A percentile compares a stretch with the other conserved stretches of the same genome.
Conservation (phyloP, 2,113 vertebrate species). For the Sialia sialis region DNA sequence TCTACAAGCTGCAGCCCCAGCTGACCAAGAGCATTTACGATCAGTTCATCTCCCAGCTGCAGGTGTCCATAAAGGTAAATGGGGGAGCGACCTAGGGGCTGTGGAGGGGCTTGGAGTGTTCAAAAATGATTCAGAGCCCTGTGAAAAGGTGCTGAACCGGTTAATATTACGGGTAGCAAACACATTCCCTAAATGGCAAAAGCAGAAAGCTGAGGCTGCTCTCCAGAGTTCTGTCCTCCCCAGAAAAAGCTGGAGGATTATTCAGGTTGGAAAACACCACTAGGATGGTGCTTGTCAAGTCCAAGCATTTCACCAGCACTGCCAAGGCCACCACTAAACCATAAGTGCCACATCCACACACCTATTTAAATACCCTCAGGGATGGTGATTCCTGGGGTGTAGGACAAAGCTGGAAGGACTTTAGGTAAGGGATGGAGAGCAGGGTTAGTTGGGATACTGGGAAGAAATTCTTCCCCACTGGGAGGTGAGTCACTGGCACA, state of each 20-base stretch:
- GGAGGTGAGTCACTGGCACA: background rate
- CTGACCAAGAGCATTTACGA: conserved; percentile 82
- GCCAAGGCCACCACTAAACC: background rate
- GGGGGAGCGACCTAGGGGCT: accelerated
- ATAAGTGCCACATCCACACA: background rate
- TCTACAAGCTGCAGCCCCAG: conserved; percentile 82
- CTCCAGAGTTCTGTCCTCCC: background rate
- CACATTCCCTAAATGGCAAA: background rate
- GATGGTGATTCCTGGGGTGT: background rate
- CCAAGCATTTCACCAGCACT: background rate
- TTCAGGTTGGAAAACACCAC: background rate
- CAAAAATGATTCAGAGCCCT: background rate
- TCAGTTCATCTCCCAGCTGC: conserved; percentile 83
- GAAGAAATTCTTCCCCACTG: background rate
- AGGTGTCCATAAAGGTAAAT: conserved; percentile 75
- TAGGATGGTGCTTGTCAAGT: background rate
- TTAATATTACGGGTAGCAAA: background rate
- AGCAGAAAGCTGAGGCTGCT: background rate
- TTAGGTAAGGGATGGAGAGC: background rate
- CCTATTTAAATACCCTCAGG: background rate
- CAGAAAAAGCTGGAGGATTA: background rate
- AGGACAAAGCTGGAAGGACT: background rate
- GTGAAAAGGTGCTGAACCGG: accelerated
- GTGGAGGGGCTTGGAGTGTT: accelerated
- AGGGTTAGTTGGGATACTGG: background rate